Base-by-base conservation (phyloP, 2,888 invertebrate species). In the Malachius bipustulatus region DNA sequence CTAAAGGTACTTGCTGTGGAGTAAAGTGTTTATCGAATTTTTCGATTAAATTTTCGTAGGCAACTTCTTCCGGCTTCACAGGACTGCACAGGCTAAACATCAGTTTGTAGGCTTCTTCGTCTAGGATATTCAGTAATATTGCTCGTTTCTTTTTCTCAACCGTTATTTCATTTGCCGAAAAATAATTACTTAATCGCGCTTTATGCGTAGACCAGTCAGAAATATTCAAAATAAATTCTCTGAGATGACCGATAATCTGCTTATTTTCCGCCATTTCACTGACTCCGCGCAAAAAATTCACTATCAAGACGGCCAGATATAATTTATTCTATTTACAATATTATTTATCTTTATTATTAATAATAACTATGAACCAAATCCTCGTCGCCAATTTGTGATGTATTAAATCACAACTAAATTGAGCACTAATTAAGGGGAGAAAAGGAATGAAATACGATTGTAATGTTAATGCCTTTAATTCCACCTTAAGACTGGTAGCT, bases 91-190 rank as follows among this genome's bases (percentile, higher is more conserved):
- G 36, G 30, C 36, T 39, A 24, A 35, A 35, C 14, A 48, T 32
- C 9, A 49, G 30, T 40, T 43, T 42, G 37, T 47, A 49, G 6
- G 47, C 39, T 26, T 47, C 47, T 26, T 48, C 43, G 16, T 46
- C 43, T 6, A 50, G 26, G 15, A 40, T 32, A 16, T 44, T 47
- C 12, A 49, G 27, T 16, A 50, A 37, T 24, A 50, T 39, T 8
- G 48, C 47, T 10, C 46, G 41, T 40, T 40, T 43, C 28, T 36
- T 39, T 10, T 37, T n/a, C n/a, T n/a, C n/a, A n/a, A n/a, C n/a
- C n/a, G 15, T 35, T 29, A 46, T 40, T 10, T 40, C 30, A 27
- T 45, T 45, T n/a, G 43, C 44, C 9, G 35, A 13, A 30, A 47
- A 48, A 31, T 46, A 48, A 33, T 43, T 42, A 6, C 38, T 34